phyloP scores from a whole-genome alignment of 2,113 vertebrate species.

The Tursiops truncatus region DNA sequence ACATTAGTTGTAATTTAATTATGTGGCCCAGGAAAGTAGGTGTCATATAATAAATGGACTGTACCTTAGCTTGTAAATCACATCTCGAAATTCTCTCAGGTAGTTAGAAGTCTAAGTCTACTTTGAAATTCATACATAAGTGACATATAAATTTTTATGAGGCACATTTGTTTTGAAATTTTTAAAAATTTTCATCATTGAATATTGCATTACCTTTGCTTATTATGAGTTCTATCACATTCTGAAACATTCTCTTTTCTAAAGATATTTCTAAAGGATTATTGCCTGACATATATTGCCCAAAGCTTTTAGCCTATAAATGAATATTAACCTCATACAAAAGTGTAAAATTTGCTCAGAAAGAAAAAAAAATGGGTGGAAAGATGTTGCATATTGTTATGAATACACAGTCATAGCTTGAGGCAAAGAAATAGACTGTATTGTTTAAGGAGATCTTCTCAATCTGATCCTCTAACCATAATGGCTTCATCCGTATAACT shows the following conservation, averaged over 20 bases:
- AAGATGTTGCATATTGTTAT: not conserved
- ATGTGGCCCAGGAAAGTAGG: not conserved
- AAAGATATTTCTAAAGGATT: constrained; percentile 23
- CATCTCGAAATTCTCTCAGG: not conserved
- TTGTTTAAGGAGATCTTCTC: not conserved
- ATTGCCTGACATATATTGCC: not conserved
- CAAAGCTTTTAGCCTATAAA: not conserved
- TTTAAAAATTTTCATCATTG: not conserved
- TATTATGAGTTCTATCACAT: not conserved
- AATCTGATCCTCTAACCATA: not conserved
- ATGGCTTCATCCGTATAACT: not conserved
- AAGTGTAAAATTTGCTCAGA: not conserved
- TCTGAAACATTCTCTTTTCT: not conserved
- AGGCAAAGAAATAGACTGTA: not conserved
- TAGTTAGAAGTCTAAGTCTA: not conserved
- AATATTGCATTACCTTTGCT: not conserved
- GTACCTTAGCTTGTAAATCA: not conserved
- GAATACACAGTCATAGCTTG: not conserved
- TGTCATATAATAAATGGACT: not conserved
- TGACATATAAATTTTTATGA: not conserved
- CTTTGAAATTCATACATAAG: not conserved
- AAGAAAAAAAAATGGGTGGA: not conserved
- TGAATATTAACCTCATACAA: constrained; percentile 22
- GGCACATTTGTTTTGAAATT: not conserved
- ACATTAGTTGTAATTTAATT: not conserved